These are phyloP conservation scores for Heliocidaris tuberculata DNA, from an alignment of 35 echinoderm and acorn worm genomes.

Conservation along the genomic window DNA sequence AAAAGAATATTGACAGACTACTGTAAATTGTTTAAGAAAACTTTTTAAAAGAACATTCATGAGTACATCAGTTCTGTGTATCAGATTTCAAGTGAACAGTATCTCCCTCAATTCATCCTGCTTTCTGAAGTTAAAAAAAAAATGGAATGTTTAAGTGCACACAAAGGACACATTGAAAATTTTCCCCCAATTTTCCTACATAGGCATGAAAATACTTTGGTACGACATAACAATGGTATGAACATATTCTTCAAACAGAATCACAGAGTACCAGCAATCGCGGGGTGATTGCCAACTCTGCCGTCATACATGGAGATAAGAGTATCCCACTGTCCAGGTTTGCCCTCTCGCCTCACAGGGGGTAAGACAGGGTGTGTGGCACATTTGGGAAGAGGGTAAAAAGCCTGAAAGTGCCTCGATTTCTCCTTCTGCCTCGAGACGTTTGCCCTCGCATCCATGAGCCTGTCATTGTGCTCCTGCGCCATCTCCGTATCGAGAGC, in stretches of 20 bases:
- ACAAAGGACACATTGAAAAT: too few relatives aligned
- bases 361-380: conserved; percentile 87
- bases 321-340: conserved; percentile 79
- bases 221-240: too few relatives aligned
- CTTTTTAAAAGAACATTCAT: neutral
- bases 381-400: conserved; percentile 86
- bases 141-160: too few relatives aligned
- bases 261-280: conserved; percentile 49
- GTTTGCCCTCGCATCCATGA: conserved; percentile 64
- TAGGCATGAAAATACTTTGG: too few relatives aligned
- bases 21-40: neutral
- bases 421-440: conserved; percentile 75
- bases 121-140: too few relatives aligned
- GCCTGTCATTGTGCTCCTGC: conserved; percentile 76
- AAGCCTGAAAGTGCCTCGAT: conserved; percentile 61
- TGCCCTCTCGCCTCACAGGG: conserved; percentile 75
- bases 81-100: too few relatives aligned
- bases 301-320: conserved; percentile 93
- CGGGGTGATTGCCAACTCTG: conserved; percentile 85
- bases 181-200: too few relatives aligned
- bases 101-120: too few relatives aligned
- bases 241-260: neutral
- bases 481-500: conserved; percentile 80
- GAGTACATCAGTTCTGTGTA: too few relatives aligned
- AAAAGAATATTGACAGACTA: neutral